Conservation (phyloP, 2,113 vertebrate genomes). For the Xyliphius kryptos region DNA sequence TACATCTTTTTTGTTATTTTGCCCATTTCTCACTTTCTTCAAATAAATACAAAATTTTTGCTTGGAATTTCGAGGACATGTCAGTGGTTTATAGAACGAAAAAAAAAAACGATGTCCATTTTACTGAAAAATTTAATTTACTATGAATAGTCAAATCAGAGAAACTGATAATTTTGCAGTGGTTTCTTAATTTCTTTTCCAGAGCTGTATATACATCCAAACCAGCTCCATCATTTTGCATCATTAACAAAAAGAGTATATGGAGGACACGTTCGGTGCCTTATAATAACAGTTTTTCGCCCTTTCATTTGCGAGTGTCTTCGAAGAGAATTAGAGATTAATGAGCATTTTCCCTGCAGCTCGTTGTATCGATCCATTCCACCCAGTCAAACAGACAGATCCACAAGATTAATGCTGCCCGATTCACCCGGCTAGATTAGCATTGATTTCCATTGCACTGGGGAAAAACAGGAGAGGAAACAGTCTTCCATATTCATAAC, state of each 20-base stretch:
- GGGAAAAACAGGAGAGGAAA: conserved; percentile 14
- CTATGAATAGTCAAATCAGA: too few relatives aligned
- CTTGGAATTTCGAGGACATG: too few relatives aligned
- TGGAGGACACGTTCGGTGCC: conserved; percentile 31
- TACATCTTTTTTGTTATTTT: too few relatives aligned
- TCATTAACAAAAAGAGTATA: conserved; percentile 13
- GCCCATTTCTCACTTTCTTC: too few relatives aligned
- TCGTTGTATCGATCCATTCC: conserved; percentile 22
- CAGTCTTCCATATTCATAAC: conserved; percentile 27
- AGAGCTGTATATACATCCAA: too few relatives aligned
- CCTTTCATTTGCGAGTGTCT: conserved; percentile 15
- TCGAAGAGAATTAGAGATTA: conserved; percentile 29
- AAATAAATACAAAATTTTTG: too few relatives aligned
- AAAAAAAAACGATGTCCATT: too few relatives aligned
- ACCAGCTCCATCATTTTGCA: not conserved
- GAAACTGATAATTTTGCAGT: too few relatives aligned
- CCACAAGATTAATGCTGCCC: conserved; percentile 31
- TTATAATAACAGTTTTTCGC: not conserved
- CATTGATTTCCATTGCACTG: conserved; percentile 28
- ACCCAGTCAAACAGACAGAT: conserved; percentile 25
- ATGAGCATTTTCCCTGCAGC: conserved; percentile 17
- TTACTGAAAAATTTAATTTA: too few relatives aligned
- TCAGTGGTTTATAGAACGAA: too few relatives aligned
- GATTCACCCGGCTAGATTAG: conserved; percentile 24
- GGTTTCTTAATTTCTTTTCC: too few relatives aligned